Percentiles rank a stretch among this genome's conserved stretches.
These are phyloP conservation scores for Spilarctia lutea DNA, from an alignment of 2,888 invertebrate genomes.

Conservation along the genomic window DNA sequence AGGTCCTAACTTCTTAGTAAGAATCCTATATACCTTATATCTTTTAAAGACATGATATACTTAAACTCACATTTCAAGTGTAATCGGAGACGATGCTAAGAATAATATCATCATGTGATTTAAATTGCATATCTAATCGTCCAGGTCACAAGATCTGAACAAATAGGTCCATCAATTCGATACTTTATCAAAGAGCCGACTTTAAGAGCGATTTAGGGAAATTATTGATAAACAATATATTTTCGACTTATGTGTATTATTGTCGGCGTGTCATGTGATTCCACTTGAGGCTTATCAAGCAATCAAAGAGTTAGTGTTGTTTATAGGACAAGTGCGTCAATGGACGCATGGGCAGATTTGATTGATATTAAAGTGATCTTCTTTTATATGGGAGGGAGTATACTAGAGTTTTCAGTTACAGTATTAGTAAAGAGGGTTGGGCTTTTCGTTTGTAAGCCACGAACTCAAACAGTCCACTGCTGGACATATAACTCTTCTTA, in stretches of 20 bases:
- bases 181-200: slow-evolving; percentile 37
- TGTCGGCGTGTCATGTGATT: slow-evolving; percentile 38
- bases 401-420: no score
- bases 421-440: no score
- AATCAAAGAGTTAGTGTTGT: slow-evolving; percentile 2
- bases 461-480: no score
- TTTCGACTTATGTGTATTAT: slow-evolving; percentile 5
- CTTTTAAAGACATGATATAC: no score
- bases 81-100: neutral
- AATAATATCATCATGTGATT: slow-evolving; percentile 2
- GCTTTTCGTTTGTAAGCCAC: no score
- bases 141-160: slow-evolving; percentile 4
- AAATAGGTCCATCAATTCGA: slow-evolving; percentile 1
- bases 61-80: neutral
- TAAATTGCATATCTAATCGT: neutral
- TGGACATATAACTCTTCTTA: no score
- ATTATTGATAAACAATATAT: slow-evolving; percentile 35
- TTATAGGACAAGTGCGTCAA: neutral
- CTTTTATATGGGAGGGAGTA: neutral
- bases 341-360: neutral
- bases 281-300: slow-evolving; percentile 32
- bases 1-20: no score
- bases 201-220: slow-evolving; percentile 32
- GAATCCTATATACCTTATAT: no score
- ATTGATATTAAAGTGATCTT: neutral